phyloP scores from a whole-genome alignment of 2,113 vertebrate genomes.

The Pangasianodon gigas region DNA sequence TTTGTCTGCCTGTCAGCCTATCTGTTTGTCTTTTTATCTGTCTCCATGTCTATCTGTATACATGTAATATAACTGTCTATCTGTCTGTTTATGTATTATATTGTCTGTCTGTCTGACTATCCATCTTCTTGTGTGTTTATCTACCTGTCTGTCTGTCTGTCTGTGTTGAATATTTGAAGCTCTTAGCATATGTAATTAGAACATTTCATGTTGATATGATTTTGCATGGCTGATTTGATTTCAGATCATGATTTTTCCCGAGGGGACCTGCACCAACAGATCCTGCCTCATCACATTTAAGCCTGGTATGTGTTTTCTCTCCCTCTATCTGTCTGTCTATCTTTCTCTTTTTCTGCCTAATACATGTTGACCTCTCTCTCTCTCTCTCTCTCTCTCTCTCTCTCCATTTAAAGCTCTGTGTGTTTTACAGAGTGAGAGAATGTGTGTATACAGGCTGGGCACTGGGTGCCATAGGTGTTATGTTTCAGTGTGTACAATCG shows the following conservation, averaged over 20 bases:
- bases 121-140: neutral
- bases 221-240: constrained; percentile 36
- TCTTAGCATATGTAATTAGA: neutral
- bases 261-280: constrained; percentile 87
- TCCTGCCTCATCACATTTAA: constrained; percentile 87
- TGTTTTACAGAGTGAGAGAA: constrained; percentile 48
- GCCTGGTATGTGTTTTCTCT: constrained; percentile 75
- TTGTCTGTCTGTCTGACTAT: neutral
- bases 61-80: neutral
- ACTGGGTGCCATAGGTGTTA: neutral
- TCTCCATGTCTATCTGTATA: neutral
- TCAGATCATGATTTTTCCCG: constrained; percentile 90
- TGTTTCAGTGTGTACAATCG: neutral
- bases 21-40: neutral
- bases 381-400: neutral
- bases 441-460: neutral
- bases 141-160: neutral
- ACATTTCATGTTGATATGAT: neutral
- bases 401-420: neutral
- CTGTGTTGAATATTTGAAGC: neutral
- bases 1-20: neutral
- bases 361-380: neutral
- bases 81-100: too few relatives aligned
- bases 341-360: neutral
- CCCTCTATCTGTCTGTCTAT: neutral